A percentile compares a stretch with the other conserved stretches of the same genome.
Conservation (phyloP, 2,113 vertebrate species). For the Hystrix brachyura region DNA sequence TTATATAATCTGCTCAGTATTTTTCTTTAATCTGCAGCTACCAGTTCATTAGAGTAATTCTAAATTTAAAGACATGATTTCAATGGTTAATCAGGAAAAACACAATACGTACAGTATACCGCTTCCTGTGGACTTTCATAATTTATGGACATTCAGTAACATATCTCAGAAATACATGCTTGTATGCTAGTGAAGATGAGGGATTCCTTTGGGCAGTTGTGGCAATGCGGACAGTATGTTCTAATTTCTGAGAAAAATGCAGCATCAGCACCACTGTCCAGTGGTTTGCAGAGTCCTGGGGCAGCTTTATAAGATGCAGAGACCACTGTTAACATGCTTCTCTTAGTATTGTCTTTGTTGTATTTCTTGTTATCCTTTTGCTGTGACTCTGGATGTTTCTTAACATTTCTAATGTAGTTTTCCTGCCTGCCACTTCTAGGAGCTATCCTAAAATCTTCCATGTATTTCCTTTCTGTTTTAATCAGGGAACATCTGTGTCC, state of each 20-base stretch:
- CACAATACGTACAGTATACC: neutral
- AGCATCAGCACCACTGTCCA: rapidly evolving
- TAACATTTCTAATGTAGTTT: neutral
- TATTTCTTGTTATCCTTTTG: neutral
- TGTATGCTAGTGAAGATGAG: rapidly evolving
- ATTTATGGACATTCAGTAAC: neutral
- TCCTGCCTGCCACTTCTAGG: neutral
- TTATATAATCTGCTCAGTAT: neutral
- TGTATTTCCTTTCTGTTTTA: neutral
- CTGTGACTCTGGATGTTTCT: neutral
- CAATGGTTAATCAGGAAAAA: neutral
- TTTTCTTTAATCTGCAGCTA: neutral
- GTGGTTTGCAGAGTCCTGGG: neutral
- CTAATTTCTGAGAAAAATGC: neutral
- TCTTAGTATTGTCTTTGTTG: rapidly evolving
- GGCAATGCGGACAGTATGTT: rapidly evolving
- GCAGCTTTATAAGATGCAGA: too few species aligned
- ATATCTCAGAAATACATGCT: neutral
- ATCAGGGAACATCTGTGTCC: neutral
- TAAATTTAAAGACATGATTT: neutral
- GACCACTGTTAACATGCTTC: rapidly evolving
- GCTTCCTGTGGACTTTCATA: neutral
- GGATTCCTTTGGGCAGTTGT: neutral
- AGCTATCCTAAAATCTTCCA: neutral
- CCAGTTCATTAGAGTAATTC: neutral